Base-by-base conservation (phyloP, 2,113 vertebrate genomes). In the Toxotes chatareus region DNA sequence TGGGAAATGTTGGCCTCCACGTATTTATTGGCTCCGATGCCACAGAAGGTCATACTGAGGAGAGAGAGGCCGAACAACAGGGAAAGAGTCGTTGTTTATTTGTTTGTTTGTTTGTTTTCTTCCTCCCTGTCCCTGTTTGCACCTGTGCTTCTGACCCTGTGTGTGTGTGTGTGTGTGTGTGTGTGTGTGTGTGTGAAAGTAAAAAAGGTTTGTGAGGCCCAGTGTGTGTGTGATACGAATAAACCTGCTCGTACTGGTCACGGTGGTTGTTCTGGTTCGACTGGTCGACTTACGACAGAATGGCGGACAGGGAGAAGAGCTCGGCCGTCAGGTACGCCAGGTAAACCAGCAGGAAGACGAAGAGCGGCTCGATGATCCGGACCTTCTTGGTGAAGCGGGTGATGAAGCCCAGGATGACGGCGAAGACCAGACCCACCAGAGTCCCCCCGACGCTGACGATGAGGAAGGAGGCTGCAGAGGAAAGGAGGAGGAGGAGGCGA, bases 1-100 rank as follows among this genome's bases (percentile, higher is more conserved):
- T 98, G 97, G 63, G 98, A 99, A 76, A 99, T 99, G 92, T 99
- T 99, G 85, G 98, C 98, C 92, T 99, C 98, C 90, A 99, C 98
- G 0, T 99, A 99, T 79, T 99, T 99, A 88, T 99, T 99, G 90
- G 97, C 98, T 67, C 98, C 97, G 77, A 99, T 95, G 40, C 97
- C 98, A 82, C 98, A 99, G 91, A 98, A 98, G 12, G 98, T 99
- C 94, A 99, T 96, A 40, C 98, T 99, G 89, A 73, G 21, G 44
- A 32, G 32, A 60, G 17, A 71, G 17, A 19, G 12, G 13, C 46
- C 17, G 46, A 49, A 5, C 14, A 19, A 16, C 2, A 5, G 5
- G 4, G 14, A 64, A 11, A 64, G 0, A 16, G 38, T 53, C 1
- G 36, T 7, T 44, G 5, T 23, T 44, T 4, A 4, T 51, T 51